phyloP scores from a whole-genome alignment of 1,140 invertebrate species.

The Laupala kohalensis region DNA sequence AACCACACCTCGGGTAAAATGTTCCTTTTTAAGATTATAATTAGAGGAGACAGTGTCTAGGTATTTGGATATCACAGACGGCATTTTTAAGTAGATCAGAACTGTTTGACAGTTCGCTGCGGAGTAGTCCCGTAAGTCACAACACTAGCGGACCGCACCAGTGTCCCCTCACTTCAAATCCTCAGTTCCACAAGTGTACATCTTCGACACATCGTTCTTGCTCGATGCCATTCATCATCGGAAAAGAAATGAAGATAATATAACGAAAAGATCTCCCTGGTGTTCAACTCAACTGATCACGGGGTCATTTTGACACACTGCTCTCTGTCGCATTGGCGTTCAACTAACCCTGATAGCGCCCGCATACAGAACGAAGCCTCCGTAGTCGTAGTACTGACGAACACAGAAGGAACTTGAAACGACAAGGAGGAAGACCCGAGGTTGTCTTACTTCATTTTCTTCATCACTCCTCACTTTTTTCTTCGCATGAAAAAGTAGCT shows the following conservation, averaged over 20 bases:
- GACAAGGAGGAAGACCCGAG: no score
- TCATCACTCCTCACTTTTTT: no score
- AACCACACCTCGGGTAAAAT: slow-evolving; percentile 41
- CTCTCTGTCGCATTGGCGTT: not conserved
- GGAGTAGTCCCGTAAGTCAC: not conserved
- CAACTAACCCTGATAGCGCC: not conserved
- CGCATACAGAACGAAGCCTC: no score
- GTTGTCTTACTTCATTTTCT: no score
- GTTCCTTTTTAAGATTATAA: slow-evolving; percentile 38
- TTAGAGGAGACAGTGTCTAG: slow-evolving; percentile 38
- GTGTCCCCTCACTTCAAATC: not conserved
- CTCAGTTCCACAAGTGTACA: no score
- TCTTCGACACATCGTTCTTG: not conserved
- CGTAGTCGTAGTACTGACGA: no score
- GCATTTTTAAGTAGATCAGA: slow-evolving; percentile 30
- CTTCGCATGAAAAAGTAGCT: no score
- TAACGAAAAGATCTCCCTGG: not conserved
- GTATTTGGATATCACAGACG: slow-evolving; percentile 53
- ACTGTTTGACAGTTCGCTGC: not conserved
- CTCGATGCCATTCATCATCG: not conserved
- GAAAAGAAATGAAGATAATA: not conserved
- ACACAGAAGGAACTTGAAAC: no score
- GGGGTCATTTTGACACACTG: not conserved
- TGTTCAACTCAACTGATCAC: not conserved
- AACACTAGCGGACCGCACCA: not conserved